Evolutionary conservation across 2,113 vertebrate species (phyloP), one percentile per base, ranked within the genome.

Genomic region (Spheniscus mendiculus): DNA sequence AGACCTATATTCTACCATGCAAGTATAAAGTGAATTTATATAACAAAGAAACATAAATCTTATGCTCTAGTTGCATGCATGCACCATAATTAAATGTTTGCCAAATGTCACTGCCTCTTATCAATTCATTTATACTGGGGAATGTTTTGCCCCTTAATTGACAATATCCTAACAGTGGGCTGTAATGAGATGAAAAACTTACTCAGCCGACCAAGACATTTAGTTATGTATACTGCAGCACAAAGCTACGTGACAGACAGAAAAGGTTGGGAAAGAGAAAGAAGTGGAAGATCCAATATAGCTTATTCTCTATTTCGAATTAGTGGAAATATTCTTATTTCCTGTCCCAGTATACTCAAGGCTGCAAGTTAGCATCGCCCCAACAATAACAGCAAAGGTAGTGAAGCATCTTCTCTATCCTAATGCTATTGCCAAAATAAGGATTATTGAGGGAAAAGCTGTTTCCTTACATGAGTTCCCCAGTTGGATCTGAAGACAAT

Each of bases 61-160:
- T 50, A 83, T 18, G 70, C 67, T 92, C 30, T 55, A 62, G 52
- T 76, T 96, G 44, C 74, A 79, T 52, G 74, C 66, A 12, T 36
- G 36, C 67, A 40, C 15, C 49, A 5, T 77, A 95, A 95, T 95
- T 93, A 95, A 96, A 71, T 84, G 47, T 87, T 93, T 89, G 72
- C 83, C 56, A 49, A 94, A 97, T 96, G 84, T 91, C 86, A 79
- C 63, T 77, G 45, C 65, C 77, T 92, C 77, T 87, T 95, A 91
- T 76, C 73, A 95, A 70, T 94, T 96, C 47, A 65, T 93, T 97
- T 96, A 79, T 91, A 71, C 78, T 53, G 26, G 18, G 74, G 62
- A 96, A 72, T 5, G 6, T 96, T 95, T 92, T 97, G 87, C 69
- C 49, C 42, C 74, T 89, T 82, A 96, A 91, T 96, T 97, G 93